Percentiles rank a stretch among this genome's conserved stretches.
Conservation (phyloP, 2,888 invertebrate genomes). For the Corythucha ciliata region DNA sequence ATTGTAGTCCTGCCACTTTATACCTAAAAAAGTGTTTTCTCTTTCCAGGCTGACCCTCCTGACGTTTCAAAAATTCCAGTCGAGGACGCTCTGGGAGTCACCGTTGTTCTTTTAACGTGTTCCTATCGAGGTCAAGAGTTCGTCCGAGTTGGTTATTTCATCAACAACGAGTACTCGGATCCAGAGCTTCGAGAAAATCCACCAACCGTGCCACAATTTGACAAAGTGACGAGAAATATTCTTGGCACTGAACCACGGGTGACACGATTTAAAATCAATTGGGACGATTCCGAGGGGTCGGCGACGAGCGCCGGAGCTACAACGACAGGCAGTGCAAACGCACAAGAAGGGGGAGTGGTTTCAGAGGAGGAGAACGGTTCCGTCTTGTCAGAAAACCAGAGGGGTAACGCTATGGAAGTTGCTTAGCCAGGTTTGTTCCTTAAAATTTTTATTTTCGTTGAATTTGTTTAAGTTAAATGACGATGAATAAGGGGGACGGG, state of each 20-base stretch:
- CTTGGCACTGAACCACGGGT: conserved; percentile 86
- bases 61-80: conserved; percentile 88
- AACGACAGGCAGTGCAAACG: too few species aligned
- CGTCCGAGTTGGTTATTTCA: conserved; percentile 95
- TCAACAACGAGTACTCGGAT: conserved; percentile 93
- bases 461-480: too few species aligned
- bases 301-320: conserved; percentile 15
- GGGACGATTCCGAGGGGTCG: conserved; percentile 58
- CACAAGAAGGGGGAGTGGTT: too few species aligned
- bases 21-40: too few species aligned
- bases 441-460: too few species aligned
- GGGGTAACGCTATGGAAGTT: background rate
- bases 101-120: conserved; percentile 90
- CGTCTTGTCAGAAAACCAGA: background rate
- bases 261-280: conserved; percentile 93
- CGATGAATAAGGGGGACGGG: too few species aligned
- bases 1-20: too few species aligned
- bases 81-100: conserved; percentile 95
- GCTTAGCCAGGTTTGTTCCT: too few species aligned
- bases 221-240: conserved; percentile 74
- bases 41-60: conserved; percentile 80
- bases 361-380: too few species aligned
- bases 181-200: conserved; percentile 89
- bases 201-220: conserved; percentile 83
- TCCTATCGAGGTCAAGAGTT: conserved; percentile 90